These are phyloP conservation scores for Eidolon helvum DNA, from an alignment of 2,113 vertebrate species.

Conservation along the genomic window DNA sequence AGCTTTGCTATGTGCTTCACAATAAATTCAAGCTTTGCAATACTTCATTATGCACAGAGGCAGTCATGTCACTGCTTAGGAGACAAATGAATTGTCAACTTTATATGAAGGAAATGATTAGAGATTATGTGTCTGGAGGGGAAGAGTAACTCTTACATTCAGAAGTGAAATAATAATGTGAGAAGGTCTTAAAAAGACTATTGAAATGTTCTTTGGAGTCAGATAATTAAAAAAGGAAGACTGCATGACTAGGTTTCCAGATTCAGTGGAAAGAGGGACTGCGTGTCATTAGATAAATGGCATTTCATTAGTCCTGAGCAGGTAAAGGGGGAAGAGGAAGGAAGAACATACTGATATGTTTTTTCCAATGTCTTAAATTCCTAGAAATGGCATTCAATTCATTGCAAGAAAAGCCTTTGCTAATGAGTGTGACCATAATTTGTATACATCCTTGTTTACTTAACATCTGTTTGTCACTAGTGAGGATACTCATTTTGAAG, in stretches of 20 bases:
- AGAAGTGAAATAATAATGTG: conserved; percentile 64
- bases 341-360: not conserved
- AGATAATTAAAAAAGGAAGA: conserved; percentile 56
- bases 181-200: conserved; percentile 54
- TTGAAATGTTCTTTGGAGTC: conserved; percentile 53
- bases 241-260: not conserved
- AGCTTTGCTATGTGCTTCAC: conserved; percentile 65
- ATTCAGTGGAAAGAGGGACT: not conserved
- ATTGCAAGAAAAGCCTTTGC: not conserved
- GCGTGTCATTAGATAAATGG: not conserved
- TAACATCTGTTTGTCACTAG: not conserved
- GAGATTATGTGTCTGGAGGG: conserved; percentile 62
- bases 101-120: conserved; percentile 63
- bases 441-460: not conserved
- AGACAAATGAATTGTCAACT: conserved; percentile 74
- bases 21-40: conserved; percentile 54
- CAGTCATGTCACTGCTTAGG: conserved; percentile 65
- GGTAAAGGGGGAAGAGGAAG: not conserved
- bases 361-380: not conserved
- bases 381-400: not conserved
- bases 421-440: not conserved
- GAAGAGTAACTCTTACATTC: conserved; percentile 55
- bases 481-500: not conserved
- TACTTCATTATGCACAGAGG: conserved; percentile 60
- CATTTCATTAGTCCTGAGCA: conserved; percentile 29